phyloP scores from a whole-genome alignment of 2,113 vertebrate genomes.

The Chlorodrepanis virens region DNA sequence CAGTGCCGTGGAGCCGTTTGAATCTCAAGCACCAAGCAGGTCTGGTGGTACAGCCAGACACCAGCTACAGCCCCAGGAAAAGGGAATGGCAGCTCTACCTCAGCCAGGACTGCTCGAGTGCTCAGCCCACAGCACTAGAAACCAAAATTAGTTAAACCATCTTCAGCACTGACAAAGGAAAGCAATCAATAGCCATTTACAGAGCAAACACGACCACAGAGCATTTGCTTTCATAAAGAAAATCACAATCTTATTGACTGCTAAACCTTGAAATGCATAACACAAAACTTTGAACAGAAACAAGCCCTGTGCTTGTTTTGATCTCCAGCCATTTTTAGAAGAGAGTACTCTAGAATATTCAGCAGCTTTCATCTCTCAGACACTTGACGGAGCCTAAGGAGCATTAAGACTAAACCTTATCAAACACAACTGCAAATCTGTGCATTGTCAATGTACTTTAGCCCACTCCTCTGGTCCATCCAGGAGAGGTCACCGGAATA shows the following conservation, averaged over 20 bases:
- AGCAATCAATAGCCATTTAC: slow-evolving; percentile 88
- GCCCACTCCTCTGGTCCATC: slow-evolving; percentile 1
- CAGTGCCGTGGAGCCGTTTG: neutral
- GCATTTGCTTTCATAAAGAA: slow-evolving; percentile 69
- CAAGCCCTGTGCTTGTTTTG: slow-evolving; percentile 56
- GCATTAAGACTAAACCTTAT: slow-evolving; percentile 64
- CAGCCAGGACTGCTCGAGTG: slow-evolving; percentile 30
- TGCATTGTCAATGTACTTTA: neutral
- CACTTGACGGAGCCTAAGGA: slow-evolving; percentile 72
- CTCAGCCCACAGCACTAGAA: slow-evolving; percentile 45
- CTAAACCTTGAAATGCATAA: slow-evolving; percentile 68
- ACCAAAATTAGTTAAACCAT: slow-evolving; percentile 67
- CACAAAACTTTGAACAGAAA: slow-evolving; percentile 69
- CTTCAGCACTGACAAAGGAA: slow-evolving; percentile 65
- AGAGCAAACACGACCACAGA: slow-evolving; percentile 73
- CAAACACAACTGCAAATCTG: slow-evolving; percentile 58
- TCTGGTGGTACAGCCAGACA: neutral
- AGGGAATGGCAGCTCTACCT: slow-evolving; percentile 15
- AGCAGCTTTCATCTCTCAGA: slow-evolving; percentile 76
- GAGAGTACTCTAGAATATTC: slow-evolving; percentile 53
- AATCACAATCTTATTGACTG: slow-evolving; percentile 75
- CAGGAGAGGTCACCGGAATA: slow-evolving; percentile 11
- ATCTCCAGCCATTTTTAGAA: slow-evolving; percentile 57
- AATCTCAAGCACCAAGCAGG: neutral
- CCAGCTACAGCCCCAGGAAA: neutral